Evolutionary conservation across 2,113 vertebrate genomes (phyloP), one percentile per base, ranked within the genome.

Genomic region (Aphyosemion australe): DNA sequence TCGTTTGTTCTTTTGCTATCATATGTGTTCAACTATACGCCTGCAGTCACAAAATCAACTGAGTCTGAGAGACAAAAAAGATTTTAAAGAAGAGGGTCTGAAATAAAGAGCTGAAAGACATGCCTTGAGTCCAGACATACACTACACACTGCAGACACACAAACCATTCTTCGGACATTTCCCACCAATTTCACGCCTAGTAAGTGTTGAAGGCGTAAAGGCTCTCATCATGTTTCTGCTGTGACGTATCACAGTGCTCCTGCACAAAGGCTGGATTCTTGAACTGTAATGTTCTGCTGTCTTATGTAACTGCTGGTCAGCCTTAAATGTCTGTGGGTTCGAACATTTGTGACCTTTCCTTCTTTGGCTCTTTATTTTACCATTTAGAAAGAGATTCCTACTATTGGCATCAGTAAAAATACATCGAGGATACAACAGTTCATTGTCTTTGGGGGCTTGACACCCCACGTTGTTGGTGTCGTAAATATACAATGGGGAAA

Each of bases 221-320:
- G 48, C 49, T 80, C 63, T 46, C 9, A 39, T 41, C 68, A 7
- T 56, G 59, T 69, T 60, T 74, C 19, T 1, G 48, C 42, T 12
- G n/a, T 73, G 80, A 84, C 74, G 54, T 55, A 73, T 20, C 54
- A 47, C 65, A 32, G 69, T 11, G 11, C 56, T 4, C 64, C 9
- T 18, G 53, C 69, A 90, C 89, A 90, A 89, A 89, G 87, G 21
- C 70, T 2, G 62, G 16, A 87, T 90, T 90, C 84, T 87, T 57
- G 52, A 61, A 9, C 18, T 12, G 61, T 61, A 50, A 71, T 59
- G 68, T 68, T 67, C 66, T 6, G 47, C 50, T 46, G 26, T 42
- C 43, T 85, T 86, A 81, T 69, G 80, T 57, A 88, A 86, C 63
- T 18, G 70, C 65, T 66, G 81, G 82, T 78, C 76, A 66, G 65